phyloP scores from a whole-genome alignment of 2,113 vertebrate genomes.

The Smithornis capensis region DNA sequence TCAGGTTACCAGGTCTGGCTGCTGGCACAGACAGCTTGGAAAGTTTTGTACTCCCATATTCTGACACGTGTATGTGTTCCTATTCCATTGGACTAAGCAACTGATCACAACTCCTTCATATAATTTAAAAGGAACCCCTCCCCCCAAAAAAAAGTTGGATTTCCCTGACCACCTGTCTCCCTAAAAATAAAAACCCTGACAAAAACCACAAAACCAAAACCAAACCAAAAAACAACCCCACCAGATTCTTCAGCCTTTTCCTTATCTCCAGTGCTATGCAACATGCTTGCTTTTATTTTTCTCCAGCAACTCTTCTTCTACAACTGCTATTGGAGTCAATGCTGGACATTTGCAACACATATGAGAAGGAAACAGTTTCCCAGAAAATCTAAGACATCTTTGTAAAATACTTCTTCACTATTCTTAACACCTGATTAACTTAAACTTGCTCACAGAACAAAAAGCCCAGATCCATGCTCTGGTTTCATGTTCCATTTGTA shows the following conservation, averaged over 20 bases:
- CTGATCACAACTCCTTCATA: background rate
- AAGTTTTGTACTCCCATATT: background rate
- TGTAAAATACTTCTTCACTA: background rate
- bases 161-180: too few relatives aligned
- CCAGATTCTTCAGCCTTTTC: background rate
- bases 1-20: background rate
- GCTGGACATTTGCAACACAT: background rate
- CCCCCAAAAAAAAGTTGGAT: too few relatives aligned
- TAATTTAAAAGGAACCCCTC: background rate
- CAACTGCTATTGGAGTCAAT: background rate
- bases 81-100: background rate
- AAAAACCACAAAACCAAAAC: too few relatives aligned
- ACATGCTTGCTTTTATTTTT: background rate
- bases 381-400: background rate
- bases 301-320: background rate
- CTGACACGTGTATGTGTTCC: background rate
- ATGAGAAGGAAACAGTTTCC: background rate
- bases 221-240: background rate
- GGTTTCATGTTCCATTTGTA: background rate
- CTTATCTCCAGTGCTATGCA: background rate
- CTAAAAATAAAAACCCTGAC: rapidly evolving
- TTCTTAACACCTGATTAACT: background rate
- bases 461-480: background rate
- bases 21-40: background rate
- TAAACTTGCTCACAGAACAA: background rate